Percentiles rank a stretch among this genome's conserved stretches.
These are phyloP conservation scores for Eulemur coronatus DNA, from an alignment of 2,797 vertebrate species.

Conservation along the genomic window DNA sequence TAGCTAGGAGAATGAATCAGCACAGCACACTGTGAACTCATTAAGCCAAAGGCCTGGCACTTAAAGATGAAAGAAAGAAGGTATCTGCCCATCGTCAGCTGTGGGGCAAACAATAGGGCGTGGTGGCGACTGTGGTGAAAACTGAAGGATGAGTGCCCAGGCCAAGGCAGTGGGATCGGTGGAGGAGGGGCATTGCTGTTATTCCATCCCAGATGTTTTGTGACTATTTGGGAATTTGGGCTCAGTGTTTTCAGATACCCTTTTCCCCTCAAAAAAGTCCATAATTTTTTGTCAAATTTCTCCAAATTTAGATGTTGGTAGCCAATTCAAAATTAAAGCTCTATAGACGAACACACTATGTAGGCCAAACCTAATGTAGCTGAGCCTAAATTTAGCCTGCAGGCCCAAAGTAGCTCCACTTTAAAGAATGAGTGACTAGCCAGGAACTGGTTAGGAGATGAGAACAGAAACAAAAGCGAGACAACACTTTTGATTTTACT, in stretches of 20 bases:
- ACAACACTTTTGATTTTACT: rapidly evolving
- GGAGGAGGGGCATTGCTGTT: too few relatives aligned
- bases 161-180: not conserved
- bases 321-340: not conserved
- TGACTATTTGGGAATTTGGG: not conserved
- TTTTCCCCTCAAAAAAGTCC: not conserved
- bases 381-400: not conserved
- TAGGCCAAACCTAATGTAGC: not conserved
- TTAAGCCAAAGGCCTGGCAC: not conserved
- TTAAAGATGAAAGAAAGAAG: not conserved
- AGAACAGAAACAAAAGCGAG: not conserved
- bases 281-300: not conserved
- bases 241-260: not conserved
- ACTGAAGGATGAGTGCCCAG: not conserved
- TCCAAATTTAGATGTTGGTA: not conserved
- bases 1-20: not conserved
- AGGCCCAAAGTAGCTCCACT: not conserved
- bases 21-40: not conserved
- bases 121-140: rapidly evolving
- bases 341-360: not conserved
- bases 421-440: too few relatives aligned
- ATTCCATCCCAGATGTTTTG: rapidly evolving
- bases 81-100: not conserved
- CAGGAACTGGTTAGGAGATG: not conserved
- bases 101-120: not conserved